phyloP scores from a whole-genome alignment of 2,797 vertebrate genomes.

The Geotrypetes seraphini region DNA sequence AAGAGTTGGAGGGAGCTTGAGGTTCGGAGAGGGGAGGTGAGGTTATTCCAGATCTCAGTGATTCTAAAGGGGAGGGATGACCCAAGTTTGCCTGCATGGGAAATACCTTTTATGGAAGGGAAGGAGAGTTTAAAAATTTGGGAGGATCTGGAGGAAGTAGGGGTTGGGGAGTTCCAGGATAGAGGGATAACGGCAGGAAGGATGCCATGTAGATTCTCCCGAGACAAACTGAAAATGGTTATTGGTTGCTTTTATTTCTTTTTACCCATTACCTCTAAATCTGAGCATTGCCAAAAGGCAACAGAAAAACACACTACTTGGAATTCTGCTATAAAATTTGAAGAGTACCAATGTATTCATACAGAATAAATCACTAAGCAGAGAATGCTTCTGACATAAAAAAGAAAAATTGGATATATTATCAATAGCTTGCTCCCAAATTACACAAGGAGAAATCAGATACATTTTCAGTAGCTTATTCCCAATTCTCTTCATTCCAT shows the following conservation, averaged over 20 bases:
- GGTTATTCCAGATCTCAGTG: too few relatives aligned
- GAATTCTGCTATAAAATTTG: slow-evolving; percentile 29
- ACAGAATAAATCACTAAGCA: slow-evolving; percentile 38
- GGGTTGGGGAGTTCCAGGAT: too few relatives aligned
- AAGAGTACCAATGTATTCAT: slow-evolving; percentile 36
- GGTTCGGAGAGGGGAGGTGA: too few relatives aligned
- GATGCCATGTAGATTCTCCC: too few relatives aligned
- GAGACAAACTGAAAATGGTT: slow-evolving; percentile 22
- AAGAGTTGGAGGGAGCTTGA: too few relatives aligned
- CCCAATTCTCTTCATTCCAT: slow-evolving; percentile 62
- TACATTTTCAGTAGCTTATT: slow-evolving; percentile 69
- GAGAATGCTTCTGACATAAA: slow-evolving; percentile 42
- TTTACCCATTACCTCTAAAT: slow-evolving; percentile 26
- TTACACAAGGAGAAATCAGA: slow-evolving; percentile 62
- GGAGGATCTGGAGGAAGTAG: too few relatives aligned
- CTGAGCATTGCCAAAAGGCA: slow-evolving; percentile 25
- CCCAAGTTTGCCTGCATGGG: too few relatives aligned
- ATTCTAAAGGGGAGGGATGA: too few relatives aligned
- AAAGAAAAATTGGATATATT: slow-evolving; percentile 50
- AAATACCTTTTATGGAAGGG: too few relatives aligned
- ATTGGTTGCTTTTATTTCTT: slow-evolving; percentile 35
- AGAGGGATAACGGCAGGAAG: too few relatives aligned
- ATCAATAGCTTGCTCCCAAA: slow-evolving; percentile 54
- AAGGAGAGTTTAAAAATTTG: too few relatives aligned
- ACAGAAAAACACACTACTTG: slow-evolving; percentile 27